phyloP scores from a whole-genome alignment of 2,888 invertebrate genomes.

The Idaea aversata region DNA sequence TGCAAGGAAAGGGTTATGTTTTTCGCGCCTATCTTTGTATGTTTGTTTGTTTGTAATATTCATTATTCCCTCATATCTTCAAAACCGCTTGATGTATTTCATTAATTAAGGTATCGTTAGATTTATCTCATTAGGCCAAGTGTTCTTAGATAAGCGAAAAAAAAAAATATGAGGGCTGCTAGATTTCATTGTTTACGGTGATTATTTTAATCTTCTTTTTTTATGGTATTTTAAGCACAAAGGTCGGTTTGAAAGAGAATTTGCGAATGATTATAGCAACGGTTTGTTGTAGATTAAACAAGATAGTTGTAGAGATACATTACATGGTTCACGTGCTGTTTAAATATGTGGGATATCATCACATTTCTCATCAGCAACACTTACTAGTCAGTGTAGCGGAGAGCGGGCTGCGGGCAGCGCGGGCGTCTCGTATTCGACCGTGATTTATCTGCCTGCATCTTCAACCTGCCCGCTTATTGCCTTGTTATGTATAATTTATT shows the following conservation, averaged over 20 bases:
- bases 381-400: conserved; percentile 46
- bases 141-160: no score
- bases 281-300: background rate
- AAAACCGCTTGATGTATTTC: no score
- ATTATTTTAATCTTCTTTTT: no score
- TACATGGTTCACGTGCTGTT: conserved; percentile 40
- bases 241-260: background rate
- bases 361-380: conserved; percentile 65
- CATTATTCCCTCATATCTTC: no score
- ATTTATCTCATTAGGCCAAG: no score
- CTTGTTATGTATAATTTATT: conserved; percentile 80
- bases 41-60: no score
- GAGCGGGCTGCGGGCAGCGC: conserved; percentile 42
- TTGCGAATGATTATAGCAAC: background rate
- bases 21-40: no score
- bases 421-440: conserved; percentile 43
- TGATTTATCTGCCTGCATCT: conserved; percentile 78
- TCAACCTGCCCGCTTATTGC: conserved; percentile 76
- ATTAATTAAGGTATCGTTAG: no score
- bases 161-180: no score
- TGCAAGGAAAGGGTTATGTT: no score
- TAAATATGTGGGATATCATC: conserved; percentile 49
- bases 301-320: background rate
- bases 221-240: background rate
- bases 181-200: no score